phyloP scores from a whole-genome alignment of 2,888 invertebrate genomes.

The Pheosia gnoma region DNA sequence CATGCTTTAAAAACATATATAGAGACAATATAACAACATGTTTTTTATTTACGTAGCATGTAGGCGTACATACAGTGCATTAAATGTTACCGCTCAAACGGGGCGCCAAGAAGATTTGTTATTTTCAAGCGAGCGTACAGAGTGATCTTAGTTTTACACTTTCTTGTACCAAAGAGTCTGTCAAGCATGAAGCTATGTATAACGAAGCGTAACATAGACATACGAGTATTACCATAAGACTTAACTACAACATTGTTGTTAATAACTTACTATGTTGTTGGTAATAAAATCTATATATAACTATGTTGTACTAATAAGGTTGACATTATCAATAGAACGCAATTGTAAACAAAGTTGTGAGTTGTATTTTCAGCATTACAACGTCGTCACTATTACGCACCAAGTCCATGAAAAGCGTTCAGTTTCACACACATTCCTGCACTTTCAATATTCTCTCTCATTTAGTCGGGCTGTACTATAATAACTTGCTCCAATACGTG shows the following conservation, averaged over 20 bases:
- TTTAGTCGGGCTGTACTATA: too few relatives aligned
- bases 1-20: too few relatives aligned
- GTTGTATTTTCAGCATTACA: neutral
- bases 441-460: too few relatives aligned
- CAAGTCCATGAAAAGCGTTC: too few relatives aligned
- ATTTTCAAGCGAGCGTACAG: conserved; percentile 21
- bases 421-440: too few relatives aligned
- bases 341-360: neutral
- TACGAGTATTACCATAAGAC: neutral
- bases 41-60: conserved; percentile 4
- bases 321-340: neutral
- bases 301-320: neutral
- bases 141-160: conserved; percentile 22
- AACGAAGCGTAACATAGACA: conserved; percentile 1
- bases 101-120: conserved; percentile 31
- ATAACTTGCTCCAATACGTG: too few relatives aligned
- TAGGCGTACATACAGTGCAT: neutral
- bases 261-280: neutral
- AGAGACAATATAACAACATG: too few relatives aligned
- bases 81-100: conserved; percentile 15
- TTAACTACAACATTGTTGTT: neutral
- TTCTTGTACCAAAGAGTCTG: conserved; percentile 19
- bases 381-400: too few relatives aligned
- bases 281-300: neutral
- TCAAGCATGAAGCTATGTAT: conserved; percentile 22